Conservation (phyloP, 2,888 invertebrate species). For the Erpobdella octoculata region DNA sequence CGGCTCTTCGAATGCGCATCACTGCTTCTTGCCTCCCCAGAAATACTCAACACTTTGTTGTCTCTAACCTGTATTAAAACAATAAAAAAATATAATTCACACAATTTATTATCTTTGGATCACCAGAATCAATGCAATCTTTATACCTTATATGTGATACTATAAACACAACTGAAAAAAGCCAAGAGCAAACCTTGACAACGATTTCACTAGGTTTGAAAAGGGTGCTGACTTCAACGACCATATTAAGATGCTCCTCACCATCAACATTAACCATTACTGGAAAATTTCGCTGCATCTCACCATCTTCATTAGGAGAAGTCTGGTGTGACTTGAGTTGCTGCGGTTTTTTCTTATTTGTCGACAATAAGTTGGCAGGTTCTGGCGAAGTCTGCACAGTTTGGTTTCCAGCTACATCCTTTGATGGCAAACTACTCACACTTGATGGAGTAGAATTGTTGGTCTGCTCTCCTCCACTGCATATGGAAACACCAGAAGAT, state of each 20-base stretch:
- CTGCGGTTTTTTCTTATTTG: not conserved
- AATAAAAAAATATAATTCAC: not conserved
- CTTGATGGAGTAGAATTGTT: not conserved
- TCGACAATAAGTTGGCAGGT: not conserved
- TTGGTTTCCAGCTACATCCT: not conserved
- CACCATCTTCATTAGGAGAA: not conserved
- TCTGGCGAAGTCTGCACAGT: not conserved
- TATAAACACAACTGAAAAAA: not conserved
- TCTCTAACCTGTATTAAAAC: conserved; percentile 14
- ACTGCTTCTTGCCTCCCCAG: conserved; percentile 13
- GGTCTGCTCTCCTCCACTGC: not conserved
- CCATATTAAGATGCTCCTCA: conserved; percentile 10
- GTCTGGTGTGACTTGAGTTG: not conserved
- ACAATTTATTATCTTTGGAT: not conserved
- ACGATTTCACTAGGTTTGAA: conserved; percentile 26
- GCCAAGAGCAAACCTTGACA: conserved; percentile 19
- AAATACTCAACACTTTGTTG: conserved; percentile 8
- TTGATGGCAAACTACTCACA: not conserved
- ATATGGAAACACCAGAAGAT: not conserved
- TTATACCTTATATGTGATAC: not conserved
- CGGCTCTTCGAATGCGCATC: conserved; percentile 21
- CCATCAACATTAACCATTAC: conserved; percentile 12
- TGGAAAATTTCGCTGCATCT: not conserved
- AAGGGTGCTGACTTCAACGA: conserved; percentile 25
- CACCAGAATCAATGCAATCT: not conserved